Percentiles rank a stretch among this genome's conserved stretches.
These are phyloP conservation scores for Loxodonta africana DNA, from an alignment of 2,113 vertebrate genomes.

Conservation along the genomic window DNA sequence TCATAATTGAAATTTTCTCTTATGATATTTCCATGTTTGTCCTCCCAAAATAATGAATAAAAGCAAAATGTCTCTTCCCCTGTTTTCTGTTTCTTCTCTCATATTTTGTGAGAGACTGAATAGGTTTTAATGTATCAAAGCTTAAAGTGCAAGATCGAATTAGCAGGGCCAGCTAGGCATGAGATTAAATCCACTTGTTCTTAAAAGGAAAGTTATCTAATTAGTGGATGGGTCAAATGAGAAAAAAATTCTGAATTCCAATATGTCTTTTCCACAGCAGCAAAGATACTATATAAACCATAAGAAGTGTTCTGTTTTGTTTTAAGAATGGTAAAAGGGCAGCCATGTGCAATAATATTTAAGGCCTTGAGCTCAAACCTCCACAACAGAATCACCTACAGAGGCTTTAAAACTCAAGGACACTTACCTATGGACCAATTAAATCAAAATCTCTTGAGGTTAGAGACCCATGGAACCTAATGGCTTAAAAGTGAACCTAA, in stretches of 20 bases:
- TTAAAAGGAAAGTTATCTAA: constrained; percentile 47
- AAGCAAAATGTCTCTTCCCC: constrained; percentile 9
- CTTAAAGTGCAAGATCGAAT: constrained; percentile 49
- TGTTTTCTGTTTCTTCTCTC: constrained; percentile 14
- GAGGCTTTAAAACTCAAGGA: constrained; percentile 21
- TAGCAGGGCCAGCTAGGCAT: background rate
- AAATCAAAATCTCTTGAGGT: background rate
- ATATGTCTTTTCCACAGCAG: background rate
- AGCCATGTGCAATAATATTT: background rate
- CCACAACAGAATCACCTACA: background rate
- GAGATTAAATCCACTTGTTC: constrained; percentile 46
- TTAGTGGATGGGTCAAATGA: background rate
- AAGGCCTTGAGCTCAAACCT: background rate
- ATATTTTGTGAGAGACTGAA: background rate
- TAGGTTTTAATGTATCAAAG: constrained; percentile 23
- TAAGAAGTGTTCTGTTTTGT: background rate
- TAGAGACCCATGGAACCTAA: background rate
- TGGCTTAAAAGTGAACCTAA: background rate
- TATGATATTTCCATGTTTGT: constrained; percentile 1
- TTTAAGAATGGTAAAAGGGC: background rate
- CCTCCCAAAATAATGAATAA: constrained; percentile 52
- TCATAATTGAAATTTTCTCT: constrained; percentile 60
- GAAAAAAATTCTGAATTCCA: constrained; percentile 39
- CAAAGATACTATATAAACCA: background rate
- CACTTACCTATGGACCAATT: background rate